Evolutionary conservation across 2,797 vertebrate species (phyloP).

Genomic region (Scolopax bukidnonensis): DNA sequence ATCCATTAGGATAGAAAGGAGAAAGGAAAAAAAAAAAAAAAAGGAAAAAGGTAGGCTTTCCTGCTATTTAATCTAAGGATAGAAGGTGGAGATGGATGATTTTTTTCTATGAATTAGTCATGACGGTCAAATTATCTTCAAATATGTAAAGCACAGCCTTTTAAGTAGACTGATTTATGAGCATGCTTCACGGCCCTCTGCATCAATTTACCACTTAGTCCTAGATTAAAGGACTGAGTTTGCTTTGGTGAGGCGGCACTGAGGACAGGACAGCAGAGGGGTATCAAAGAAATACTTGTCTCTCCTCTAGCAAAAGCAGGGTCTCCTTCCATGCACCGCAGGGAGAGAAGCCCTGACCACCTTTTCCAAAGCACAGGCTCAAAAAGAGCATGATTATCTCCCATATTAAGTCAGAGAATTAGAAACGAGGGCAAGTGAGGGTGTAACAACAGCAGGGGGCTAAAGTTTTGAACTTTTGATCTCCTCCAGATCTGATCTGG

Average conservation of each 20-base stretch:
- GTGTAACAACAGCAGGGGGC: not conserved
- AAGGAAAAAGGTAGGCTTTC: not conserved
- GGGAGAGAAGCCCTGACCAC: not conserved
- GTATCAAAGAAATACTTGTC: not conserved
- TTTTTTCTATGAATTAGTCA: constrained; percentile 13
- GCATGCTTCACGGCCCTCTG: not conserved
- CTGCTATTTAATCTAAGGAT: not conserved
- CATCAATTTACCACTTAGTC: constrained; percentile 9
- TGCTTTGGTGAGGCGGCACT: not conserved
- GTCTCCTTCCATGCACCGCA: fast-evolving
- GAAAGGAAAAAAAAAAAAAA: not conserved
- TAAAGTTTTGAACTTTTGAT: not conserved
- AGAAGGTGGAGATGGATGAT: not conserved
- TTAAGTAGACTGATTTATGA: not conserved
- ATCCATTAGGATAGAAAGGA: not conserved
- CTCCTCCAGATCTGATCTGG: not conserved
- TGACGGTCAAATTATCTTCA: constrained; percentile 2
- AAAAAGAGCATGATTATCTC: fast-evolving
- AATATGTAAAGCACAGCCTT: not conserved
- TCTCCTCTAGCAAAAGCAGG: not conserved
- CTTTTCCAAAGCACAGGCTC: not conserved
- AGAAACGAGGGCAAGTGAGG: not conserved
- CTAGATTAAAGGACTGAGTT: not conserved
- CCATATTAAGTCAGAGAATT: not conserved
- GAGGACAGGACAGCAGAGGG: not conserved